These are phyloP conservation scores for Crocodylus rhombifer DNA, from an alignment of 2,797 vertebrate species.

Conservation along the genomic window DNA sequence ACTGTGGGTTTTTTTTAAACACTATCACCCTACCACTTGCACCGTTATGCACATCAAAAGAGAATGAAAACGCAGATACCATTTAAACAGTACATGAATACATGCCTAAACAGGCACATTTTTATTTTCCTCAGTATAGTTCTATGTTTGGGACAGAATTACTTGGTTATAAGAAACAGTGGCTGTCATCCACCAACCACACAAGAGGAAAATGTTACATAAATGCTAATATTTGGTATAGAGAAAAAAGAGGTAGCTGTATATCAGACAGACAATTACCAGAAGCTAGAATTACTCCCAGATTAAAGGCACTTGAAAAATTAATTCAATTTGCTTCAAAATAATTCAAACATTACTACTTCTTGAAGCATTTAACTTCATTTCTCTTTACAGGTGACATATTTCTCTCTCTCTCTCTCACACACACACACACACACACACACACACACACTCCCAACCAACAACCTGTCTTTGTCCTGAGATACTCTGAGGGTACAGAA, in stretches of 20 bases:
- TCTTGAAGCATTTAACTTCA: background rate
- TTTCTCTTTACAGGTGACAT: background rate
- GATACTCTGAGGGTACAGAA: background rate
- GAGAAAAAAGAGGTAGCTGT: background rate
- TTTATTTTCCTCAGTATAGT: background rate
- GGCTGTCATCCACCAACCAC: background rate
- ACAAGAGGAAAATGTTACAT: background rate
- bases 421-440: no score
- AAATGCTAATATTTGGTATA: background rate
- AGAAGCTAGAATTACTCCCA: background rate
- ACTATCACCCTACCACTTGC: background rate
- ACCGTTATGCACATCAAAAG: background rate
- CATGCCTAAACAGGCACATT: rapidly evolving
- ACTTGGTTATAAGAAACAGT: background rate
- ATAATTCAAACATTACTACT: background rate
- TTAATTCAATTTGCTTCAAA: background rate
- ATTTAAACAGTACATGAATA: background rate
- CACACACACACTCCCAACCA: no score
- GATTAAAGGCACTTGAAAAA: background rate
- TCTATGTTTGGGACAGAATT: background rate
- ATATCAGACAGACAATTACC: background rate
- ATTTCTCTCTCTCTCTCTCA: no score
- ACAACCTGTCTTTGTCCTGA: background rate
- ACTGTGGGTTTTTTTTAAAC: background rate
- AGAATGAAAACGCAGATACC: background rate